Evolutionary conservation across 2,113 vertebrate species (phyloP).

Genomic region (Cynopterus brachyotis): DNA sequence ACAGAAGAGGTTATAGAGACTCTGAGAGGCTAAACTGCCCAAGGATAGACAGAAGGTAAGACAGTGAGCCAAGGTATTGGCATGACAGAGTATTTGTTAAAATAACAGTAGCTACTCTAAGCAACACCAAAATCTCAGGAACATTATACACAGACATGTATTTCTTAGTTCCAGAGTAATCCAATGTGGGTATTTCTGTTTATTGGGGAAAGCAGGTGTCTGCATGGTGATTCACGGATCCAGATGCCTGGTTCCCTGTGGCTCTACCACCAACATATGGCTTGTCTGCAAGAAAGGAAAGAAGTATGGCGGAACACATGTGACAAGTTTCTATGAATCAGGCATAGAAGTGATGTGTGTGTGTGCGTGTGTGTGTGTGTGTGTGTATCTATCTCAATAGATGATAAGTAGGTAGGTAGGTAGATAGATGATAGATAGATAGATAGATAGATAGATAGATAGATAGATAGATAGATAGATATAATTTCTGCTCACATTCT

Average conservation of each 20-base stretch:
- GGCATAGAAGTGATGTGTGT: neutral
- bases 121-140: slow-evolving; percentile 9
- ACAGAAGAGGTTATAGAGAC: neutral
- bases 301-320: neutral
- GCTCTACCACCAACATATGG: neutral
- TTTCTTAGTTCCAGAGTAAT: slow-evolving; percentile 3
- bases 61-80: neutral
- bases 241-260: neutral
- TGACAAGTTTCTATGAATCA: neutral
- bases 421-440: too few relatives aligned
- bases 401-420: too few relatives aligned
- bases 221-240: neutral
- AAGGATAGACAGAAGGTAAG: neutral
- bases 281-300: neutral
- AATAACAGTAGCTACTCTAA: neutral
- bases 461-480: too few relatives aligned
- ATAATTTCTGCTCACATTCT: neutral
- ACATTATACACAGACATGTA: neutral
- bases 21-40: neutral
- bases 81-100: neutral
- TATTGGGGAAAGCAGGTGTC: neutral
- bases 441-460: too few relatives aligned
- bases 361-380: too few relatives aligned
- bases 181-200: neutral
- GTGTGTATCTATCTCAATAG: too few relatives aligned